phyloP scores from a whole-genome alignment of 2,797 vertebrate genomes.

The Myotis vivesi region DNA sequence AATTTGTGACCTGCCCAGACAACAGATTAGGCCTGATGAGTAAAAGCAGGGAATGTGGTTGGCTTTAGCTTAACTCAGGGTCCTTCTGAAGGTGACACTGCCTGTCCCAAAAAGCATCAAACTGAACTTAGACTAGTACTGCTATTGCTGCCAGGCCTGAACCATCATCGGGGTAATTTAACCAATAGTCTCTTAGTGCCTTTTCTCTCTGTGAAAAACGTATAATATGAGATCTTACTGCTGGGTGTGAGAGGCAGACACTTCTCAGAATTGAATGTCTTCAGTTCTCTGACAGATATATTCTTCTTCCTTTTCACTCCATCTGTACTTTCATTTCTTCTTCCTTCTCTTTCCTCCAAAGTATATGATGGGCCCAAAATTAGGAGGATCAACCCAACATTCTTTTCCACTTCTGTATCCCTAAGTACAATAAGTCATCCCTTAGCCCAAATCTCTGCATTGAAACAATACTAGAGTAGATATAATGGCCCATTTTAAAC shows the following conservation, averaged over 20 bases:
- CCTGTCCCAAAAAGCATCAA: background rate
- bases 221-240: background rate
- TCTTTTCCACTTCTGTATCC: background rate
- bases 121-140: background rate
- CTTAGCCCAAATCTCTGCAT: background rate
- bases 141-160: background rate
- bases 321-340: background rate
- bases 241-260: background rate
- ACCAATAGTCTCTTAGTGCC: background rate
- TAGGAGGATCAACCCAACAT: background rate
- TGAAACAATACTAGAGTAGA: background rate
- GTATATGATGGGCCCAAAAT: background rate
- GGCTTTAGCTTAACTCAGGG: background rate
- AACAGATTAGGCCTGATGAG: background rate
- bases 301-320: constrained; percentile 20
- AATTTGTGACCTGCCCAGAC: background rate
- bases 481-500: background rate
- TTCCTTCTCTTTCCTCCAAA: constrained; percentile 18
- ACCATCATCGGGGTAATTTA: background rate
- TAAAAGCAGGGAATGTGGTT: background rate
- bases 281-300: background rate
- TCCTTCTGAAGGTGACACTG: background rate
- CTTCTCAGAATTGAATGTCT: background rate
- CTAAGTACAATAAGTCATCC: background rate
- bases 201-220: background rate